Base-by-base conservation (phyloP, 2,113 vertebrate genomes). In the Albula glossodonta region DNA sequence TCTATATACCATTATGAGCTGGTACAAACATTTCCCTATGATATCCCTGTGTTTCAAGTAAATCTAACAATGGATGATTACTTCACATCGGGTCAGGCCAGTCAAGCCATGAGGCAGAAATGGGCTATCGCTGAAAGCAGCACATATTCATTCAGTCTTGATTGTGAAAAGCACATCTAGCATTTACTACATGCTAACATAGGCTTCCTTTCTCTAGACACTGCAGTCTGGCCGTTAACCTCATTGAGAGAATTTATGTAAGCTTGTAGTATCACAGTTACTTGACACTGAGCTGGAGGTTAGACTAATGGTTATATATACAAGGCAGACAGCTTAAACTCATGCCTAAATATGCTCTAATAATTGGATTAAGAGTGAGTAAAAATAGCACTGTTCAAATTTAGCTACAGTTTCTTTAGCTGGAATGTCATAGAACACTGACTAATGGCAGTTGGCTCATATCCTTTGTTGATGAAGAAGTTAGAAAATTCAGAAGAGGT, bases 231-330 rank as follows among this genome's bases (percentile, higher is more conserved):
- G 90, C 85, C 82, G 90, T 90, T 89, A 87, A 83, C 88, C 90
- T 15, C 2, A 19, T 66, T 85, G 63, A 81, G 88, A 87, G 89
- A 90, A 86, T 91, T 41, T 88, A 92, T 83, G 83, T 9, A 56
- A 88, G 86, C 63, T 50, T 88, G 66, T 86, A 4, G 60, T 79
- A 87, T 52, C 0, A 48, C 86, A 81, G 85, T 83, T 87, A 89
- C 89, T 90, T 93, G 87, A 90, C 86, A 70, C 85, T 87, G 86
- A 90, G 86, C 86, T 88, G 88, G 90, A 85, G 87, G 83, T 88
- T 63, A 88, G 63, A 19, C 49, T 48, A 9, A 86, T 88, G 70
- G 87, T 88, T 85, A 82, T 85, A 89, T 56, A 49, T 87, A 86
- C 83, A 80, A 79, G 88, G 51, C 51, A 79, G 56, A 80, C 70